A percentile compares a stretch with the other conserved stretches of the same genome.
Evolutionary conservation across 2,888 invertebrate species (phyloP).

Genomic region (Parnassius apollo): DNA sequence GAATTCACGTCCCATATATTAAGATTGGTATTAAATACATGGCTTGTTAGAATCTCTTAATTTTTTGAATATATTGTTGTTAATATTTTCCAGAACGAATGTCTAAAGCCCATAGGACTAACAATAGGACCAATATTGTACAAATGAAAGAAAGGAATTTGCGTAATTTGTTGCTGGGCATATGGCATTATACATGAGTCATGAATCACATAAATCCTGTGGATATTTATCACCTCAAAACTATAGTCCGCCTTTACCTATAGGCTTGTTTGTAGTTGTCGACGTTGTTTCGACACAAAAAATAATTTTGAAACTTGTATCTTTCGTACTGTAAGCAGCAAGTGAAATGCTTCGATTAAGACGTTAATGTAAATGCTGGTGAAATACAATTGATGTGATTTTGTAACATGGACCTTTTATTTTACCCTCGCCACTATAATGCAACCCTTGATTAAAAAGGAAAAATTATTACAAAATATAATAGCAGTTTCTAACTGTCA

Average conservation of each 20-base stretch:
- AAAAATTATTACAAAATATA: no score
- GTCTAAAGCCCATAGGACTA: no score
- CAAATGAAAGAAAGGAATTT: no score
- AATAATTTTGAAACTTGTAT: conserved; percentile 64
- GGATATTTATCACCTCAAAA: conserved; percentile 54
- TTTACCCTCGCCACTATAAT: conserved; percentile 33
- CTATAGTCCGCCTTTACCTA: conserved; percentile 72
- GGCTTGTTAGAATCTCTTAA: no score
- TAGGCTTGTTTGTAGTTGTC: conserved; percentile 73
- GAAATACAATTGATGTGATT: conserved; percentile 82
- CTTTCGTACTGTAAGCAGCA: conserved; percentile 73
- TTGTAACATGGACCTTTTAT: conserved; percentile 66
- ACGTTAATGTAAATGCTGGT: conserved; percentile 79
- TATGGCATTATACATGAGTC: neutral
- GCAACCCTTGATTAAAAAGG: no score
- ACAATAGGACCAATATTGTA: no score
- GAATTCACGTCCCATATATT: no score
- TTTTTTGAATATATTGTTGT: no score
- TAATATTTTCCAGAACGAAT: no score
- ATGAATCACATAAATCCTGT: neutral
- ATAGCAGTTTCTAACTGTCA: no score
- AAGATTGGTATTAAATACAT: no score
- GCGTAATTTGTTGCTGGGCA: neutral
- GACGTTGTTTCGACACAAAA: conserved; percentile 50
- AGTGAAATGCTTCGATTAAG: conserved; percentile 77